Evolutionary conservation across 1,140 invertebrate species (phyloP).

Genomic region (Pogonomyrmex barbatus): DNA sequence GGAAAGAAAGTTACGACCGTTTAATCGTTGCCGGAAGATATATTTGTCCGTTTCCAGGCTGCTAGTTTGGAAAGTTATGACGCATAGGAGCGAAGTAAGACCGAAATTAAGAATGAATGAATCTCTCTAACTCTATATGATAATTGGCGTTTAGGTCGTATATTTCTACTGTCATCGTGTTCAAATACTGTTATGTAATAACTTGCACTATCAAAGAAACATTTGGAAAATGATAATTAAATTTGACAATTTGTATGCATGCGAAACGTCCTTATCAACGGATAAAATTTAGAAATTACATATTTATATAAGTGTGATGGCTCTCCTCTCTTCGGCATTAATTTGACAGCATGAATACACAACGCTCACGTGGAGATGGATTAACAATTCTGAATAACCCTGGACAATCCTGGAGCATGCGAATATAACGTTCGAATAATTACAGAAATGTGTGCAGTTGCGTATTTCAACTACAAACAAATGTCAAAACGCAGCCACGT

Average conservation of each 20-base stretch:
- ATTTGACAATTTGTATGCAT: neutral
- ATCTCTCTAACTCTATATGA: constrained; percentile 20
- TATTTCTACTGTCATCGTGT: neutral
- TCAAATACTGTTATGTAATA: constrained; percentile 18
- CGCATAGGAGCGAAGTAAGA: neutral
- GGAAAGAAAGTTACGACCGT: constrained; percentile 42
- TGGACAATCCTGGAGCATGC: neutral
- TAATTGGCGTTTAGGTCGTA: neutral
- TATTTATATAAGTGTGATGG: neutral
- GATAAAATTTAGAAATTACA: constrained; percentile 4
- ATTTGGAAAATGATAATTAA: constrained; percentile 1
- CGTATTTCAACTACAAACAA: constrained; percentile 71
- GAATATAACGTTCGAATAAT: constrained; percentile 70
- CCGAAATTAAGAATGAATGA: constrained; percentile 47
- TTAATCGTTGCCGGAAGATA: constrained; percentile 46
- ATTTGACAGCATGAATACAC: constrained; percentile 21
- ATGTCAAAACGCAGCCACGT: constrained; percentile 68
- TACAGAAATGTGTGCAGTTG: constrained; percentile 63
- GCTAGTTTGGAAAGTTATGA: constrained; percentile 46
- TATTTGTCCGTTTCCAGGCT: constrained; percentile 49
- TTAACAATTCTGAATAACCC: constrained; percentile 65
- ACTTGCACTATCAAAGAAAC: neutral
- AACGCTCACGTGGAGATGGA: constrained; percentile 8
- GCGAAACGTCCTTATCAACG: neutral
- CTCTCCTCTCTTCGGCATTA: neutral